Conservation (phyloP, 1,140 invertebrate genomes). For the Xylocopa sonorina region DNA sequence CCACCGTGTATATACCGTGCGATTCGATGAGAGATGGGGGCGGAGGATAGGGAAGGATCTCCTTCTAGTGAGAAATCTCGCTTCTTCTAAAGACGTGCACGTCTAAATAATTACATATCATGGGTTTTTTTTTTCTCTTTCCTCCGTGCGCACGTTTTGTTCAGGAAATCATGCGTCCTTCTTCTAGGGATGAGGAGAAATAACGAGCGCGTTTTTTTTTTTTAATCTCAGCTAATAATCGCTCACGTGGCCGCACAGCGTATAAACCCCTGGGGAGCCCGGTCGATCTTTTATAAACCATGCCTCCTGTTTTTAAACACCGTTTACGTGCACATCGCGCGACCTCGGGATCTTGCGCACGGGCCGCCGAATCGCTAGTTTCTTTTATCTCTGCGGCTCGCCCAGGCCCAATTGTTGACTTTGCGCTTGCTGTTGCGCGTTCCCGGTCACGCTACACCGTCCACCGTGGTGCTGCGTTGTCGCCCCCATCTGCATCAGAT, state of each 20-base stretch:
- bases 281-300: constrained; percentile 29
- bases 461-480: constrained; percentile 72
- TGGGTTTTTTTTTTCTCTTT: not conserved
- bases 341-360: constrained; percentile 61
- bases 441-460: constrained; percentile 76
- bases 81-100: constrained; percentile 24
- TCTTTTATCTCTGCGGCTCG: constrained; percentile 80
- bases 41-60: too few relatives aligned
- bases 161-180: constrained; percentile 24
- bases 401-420: constrained; percentile 76
- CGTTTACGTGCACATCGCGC: constrained; percentile 50
- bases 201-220: too few relatives aligned
- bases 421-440: constrained; percentile 72
- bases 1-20: constrained; percentile 9
- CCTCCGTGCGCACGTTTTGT: not conserved
- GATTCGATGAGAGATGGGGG: constrained; percentile 9
- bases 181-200: constrained; percentile 15
- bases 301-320: constrained; percentile 29
- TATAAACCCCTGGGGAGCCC: constrained; percentile 22
- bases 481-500: constrained; percentile 48
- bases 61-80: constrained; percentile 8
- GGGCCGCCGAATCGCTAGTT: constrained; percentile 62
- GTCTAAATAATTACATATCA: constrained; percentile 25
- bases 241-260: constrained; percentile 15
- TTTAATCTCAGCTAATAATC: constrained; percentile 25